These are phyloP conservation scores for Etheostoma cragini DNA, from an alignment of 2,113 vertebrate species.

Conservation along the genomic window DNA sequence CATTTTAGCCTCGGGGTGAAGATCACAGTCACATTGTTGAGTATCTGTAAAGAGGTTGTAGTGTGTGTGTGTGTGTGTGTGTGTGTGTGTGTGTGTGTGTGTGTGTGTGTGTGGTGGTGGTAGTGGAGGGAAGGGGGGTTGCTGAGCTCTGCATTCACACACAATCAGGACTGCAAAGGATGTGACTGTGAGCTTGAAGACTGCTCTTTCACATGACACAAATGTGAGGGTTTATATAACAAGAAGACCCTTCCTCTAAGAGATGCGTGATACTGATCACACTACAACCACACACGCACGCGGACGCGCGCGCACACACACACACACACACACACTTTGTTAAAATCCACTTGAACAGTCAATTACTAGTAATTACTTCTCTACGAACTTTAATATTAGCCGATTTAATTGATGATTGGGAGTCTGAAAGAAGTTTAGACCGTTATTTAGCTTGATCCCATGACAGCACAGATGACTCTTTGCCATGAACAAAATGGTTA, in stretches of 20 bases:
- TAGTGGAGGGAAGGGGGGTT: background rate
- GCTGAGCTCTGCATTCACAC: background rate
- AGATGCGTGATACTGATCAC: background rate
- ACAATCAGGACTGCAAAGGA: constrained; percentile 28
- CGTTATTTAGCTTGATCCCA: background rate
- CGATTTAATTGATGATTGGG: background rate
- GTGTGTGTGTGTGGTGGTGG: background rate
- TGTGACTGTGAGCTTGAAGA: constrained; percentile 37
- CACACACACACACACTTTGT: constrained; percentile 3
- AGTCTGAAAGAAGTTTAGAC: background rate
- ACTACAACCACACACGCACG: no score
- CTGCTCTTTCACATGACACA: constrained; percentile 55
- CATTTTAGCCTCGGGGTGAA: background rate
- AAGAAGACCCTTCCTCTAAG: constrained; percentile 6
- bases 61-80: constrained; percentile 22
- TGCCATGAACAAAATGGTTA: background rate
- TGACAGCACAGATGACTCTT: background rate
- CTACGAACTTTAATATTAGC: background rate
- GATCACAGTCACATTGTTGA: constrained; percentile 10
- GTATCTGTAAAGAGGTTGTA: constrained; percentile 32
- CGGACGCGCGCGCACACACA: no score
- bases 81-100: background rate
- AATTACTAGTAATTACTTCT: background rate
- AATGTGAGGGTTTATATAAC: constrained; percentile 2
- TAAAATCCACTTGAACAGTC: background rate